A percentile compares a stretch with the other conserved stretches of the same genome.
phyloP scores from a whole-genome alignment of 2,888 invertebrate species.

The Chromoteleia sp. region DNA sequence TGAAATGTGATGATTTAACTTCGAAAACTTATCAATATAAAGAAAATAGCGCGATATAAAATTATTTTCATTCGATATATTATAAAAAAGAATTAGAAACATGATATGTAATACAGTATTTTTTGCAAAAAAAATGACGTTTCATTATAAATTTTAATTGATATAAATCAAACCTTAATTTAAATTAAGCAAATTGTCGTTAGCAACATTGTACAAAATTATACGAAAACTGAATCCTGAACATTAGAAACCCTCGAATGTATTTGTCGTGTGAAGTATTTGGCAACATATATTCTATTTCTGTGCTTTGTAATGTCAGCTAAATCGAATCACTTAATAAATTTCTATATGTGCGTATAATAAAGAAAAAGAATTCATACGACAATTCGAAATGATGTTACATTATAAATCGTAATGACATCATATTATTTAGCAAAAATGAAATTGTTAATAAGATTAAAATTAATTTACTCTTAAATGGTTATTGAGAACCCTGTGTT shows the following conservation, averaged over 20 bases:
- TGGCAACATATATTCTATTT: conserved; percentile 42
- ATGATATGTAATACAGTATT: no score
- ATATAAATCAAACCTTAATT: no score
- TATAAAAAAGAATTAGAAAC: no score
- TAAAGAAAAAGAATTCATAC: conserved; percentile 60
- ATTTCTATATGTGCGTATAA: conserved; percentile 32
- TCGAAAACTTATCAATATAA: no score
- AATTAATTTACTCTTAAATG: no score
- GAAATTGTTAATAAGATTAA: background rate
- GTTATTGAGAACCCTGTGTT: no score
- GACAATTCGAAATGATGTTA: conserved; percentile 53
- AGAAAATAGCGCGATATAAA: no score
- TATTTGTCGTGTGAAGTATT: conserved; percentile 62
- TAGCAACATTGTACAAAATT: conserved; percentile 8
- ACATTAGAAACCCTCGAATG: conserved; percentile 29
- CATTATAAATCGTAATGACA: conserved; percentile 27
- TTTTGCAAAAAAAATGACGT: no score
- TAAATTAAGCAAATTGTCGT: background rate
- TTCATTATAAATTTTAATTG: no score
- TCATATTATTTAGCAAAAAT: background rate
- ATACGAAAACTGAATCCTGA: conserved; percentile 36
- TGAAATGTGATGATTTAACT: no score
- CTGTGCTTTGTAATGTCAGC: conserved; percentile 58
- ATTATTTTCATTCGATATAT: no score
- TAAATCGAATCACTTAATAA: conserved; percentile 34